phyloP scores from a whole-genome alignment of 2,797 vertebrate genomes.

The Champsocephalus esox region DNA sequence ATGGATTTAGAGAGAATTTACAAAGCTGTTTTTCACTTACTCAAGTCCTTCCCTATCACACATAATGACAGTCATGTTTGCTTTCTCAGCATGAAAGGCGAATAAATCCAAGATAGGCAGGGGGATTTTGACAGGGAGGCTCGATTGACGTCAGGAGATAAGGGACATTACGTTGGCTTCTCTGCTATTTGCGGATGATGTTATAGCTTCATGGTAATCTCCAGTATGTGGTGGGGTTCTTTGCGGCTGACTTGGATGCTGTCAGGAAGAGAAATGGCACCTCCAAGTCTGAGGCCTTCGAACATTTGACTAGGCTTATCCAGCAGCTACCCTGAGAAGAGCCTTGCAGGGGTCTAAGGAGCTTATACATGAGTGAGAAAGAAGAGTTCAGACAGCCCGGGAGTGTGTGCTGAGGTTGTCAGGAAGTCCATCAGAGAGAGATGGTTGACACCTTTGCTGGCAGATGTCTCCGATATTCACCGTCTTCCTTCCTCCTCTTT shows the following conservation, averaged over 20 bases:
- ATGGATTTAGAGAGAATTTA: constrained; percentile 16
- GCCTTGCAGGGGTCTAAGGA: constrained; percentile 23
- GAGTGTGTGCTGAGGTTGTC: constrained; percentile 7
- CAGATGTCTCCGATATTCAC: constrained; percentile 15
- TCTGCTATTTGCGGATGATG: constrained; percentile 34
- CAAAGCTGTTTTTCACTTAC: constrained; percentile 12
- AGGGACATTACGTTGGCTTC: constrained; percentile 22
- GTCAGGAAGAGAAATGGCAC: constrained; percentile 33
- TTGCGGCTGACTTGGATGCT: constrained; percentile 19
- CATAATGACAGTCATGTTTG: constrained; percentile 24
- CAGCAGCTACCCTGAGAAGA: constrained; percentile 11
- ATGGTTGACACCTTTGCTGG: constrained; percentile 28
- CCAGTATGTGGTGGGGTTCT: background rate
- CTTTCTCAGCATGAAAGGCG: constrained; percentile 31
- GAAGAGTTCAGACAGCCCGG: constrained; percentile 22
- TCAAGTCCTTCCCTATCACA: background rate
- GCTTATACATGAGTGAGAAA: constrained; percentile 21
- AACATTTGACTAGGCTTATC: constrained; percentile 15
- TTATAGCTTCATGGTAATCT: constrained; percentile 36
- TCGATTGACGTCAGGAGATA: constrained; percentile 25
- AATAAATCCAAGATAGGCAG: constrained; percentile 13
- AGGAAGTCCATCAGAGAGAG: constrained; percentile 35
- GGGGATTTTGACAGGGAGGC: constrained; percentile 16
- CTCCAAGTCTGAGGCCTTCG: constrained; percentile 6
- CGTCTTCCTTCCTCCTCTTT: background rate